Base-by-base conservation (phyloP, 2,888 invertebrate species). In the Zele albiditarsus region DNA sequence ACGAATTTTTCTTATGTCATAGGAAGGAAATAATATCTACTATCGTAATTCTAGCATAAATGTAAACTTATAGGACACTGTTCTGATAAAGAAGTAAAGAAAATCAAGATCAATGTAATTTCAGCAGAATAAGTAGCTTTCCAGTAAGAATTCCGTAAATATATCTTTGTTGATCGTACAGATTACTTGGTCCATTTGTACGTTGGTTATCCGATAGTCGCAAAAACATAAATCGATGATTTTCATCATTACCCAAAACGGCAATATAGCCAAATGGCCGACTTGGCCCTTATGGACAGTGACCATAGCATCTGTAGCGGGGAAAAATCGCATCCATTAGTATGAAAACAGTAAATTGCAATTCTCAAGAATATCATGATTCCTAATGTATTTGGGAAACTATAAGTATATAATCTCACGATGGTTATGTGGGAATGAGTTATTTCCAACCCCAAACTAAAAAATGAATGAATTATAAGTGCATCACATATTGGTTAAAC, bases 211-310 rank as follows among this genome's bases (percentile, higher is more conserved):
- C 86, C 3, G 85, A 86, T 82, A 93, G 89, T 81, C 93, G 90
- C 94, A 94, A 94, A 85, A 93, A 93, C 90, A 93, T 91, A 82
- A 94, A 94, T 82, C 92, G 92, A 85, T 94, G 93, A 79, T 91
- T 86, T 79, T 91, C 91, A 84, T 93, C 93, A 88, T 92, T 94
- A 85, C 94, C 94, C 63, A 90, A 90, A 83, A 94, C 70, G 91
- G 90, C 75, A 94, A 88, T 71, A 92, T 90, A 49, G 92, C 93
- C 72, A 91, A 91, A 69, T 91, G 90, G 63, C 94, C 94, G 63
- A 90, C 91, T 71, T 90, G 86, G 93, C 93, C 89, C 93, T 91
- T 67, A 85, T 82, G 67, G 89, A 88, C 75, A n/a, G 84, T 82
- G 75, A 85, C 79, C 27, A 80, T 63, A n/a, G 80, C 84, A 71